phyloP scores from a whole-genome alignment of 1,140 invertebrate genomes.

The Dendroctonus valens region DNA sequence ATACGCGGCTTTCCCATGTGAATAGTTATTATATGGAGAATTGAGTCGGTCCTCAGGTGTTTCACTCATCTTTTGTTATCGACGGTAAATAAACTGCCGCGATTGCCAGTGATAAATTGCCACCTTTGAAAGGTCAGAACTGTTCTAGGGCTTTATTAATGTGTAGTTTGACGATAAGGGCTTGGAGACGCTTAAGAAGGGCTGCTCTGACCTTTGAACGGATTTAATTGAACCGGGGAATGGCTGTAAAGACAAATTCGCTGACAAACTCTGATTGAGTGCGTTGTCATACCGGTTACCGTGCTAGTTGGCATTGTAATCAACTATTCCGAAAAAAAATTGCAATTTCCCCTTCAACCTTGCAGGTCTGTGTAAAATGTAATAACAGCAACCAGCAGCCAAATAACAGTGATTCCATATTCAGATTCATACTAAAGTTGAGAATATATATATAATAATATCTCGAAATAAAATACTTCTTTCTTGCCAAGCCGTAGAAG shows the following conservation, averaged over 20 bases:
- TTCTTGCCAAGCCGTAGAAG: slow-evolving; percentile 10
- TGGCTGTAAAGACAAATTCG: slow-evolving; percentile 9
- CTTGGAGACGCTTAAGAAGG: slow-evolving; percentile 1
- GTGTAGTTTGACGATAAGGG: slow-evolving; percentile 18
- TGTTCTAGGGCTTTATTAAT: slow-evolving; percentile 21
- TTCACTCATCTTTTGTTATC: too few relatives aligned
- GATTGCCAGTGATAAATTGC: too few relatives aligned
- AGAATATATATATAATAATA: slow-evolving; percentile 12
- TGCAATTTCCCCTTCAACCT: too few relatives aligned
- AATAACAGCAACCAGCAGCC: background rate
- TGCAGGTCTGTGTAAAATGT: background rate
- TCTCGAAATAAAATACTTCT: slow-evolving; percentile 23
- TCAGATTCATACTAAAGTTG: slow-evolving; percentile 17
- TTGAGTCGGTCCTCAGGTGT: too few relatives aligned
- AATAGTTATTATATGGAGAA: slow-evolving; percentile 4
- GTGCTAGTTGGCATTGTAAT: too few relatives aligned
- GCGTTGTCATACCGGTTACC: too few relatives aligned
- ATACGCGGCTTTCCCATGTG: background rate
- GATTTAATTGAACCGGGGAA: slow-evolving; percentile 10
- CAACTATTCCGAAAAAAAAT: too few relatives aligned
- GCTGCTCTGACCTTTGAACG: slow-evolving; percentile 11
- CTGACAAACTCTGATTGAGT: background rate
- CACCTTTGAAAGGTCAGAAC: background rate
- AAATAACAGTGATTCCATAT: slow-evolving; percentile 15
- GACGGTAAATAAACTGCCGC: too few relatives aligned